Base-by-base conservation (phyloP, 2,113 vertebrate species). In the Telmatochromis brichardi region DNA sequence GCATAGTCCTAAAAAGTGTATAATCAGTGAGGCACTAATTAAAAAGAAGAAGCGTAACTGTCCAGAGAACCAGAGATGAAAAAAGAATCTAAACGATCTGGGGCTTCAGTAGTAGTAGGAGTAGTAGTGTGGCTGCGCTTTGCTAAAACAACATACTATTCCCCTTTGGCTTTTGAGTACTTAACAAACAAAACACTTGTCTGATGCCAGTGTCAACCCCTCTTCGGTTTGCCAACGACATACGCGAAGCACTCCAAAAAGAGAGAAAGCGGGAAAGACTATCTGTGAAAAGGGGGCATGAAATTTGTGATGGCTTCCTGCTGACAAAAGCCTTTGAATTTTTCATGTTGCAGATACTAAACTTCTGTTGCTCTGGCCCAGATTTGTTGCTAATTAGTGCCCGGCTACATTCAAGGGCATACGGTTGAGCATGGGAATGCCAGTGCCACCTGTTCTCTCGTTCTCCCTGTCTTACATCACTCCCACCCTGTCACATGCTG, bases 381-480 rank as follows among this genome's bases (percentile, higher is more conserved):
- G 90, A 96, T 96, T 92, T 88, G 87, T 50, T 88, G 87, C 92
- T 95, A 95, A 96, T 96, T 95, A 94, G 92, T 90, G 91, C 84
- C 89, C 88, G 26, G 90, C 63, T 68, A 86, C 89, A 81, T 93
- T 94, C 86, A 90, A 89, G 90, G 90, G 84, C 91, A 80, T 58
- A 45, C 54, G 23, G 35, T 53, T 71, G 68, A 90, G 82, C 85
- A 65, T 37, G 83, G 82, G 90, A 95, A 92, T 63, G 92, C 81
- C 57, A 10, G 58, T 73, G 84, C 88, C 90, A 96, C 94, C 94
- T 96, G 94, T 95, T 96, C 91, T 81, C 51, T 5, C 26, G 57
- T 54, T 54, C 31, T 76, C 9, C 28, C 33, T 1, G 9, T 80
- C 42, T 85, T 79, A 10, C 51, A 45, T 55, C 53, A 26, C 83